phyloP scores from a whole-genome alignment of 1,140 invertebrate genomes.

The Chymomyza costata region DNA sequence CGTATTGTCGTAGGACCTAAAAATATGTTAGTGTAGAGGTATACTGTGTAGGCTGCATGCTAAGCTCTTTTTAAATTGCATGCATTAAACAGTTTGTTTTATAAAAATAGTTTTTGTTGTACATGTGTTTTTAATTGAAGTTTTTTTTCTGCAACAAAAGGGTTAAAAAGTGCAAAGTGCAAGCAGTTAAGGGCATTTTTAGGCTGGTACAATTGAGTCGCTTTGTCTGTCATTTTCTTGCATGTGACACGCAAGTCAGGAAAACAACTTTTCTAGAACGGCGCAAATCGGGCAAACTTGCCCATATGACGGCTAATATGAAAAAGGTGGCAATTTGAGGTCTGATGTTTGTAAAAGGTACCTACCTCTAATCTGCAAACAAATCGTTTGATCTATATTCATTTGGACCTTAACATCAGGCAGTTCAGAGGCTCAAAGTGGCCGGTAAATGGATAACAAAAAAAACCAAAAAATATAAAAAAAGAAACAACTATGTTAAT shows the following conservation, averaged over 20 bases:
- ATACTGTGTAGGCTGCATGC: too few relatives aligned
- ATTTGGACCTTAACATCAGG: too few relatives aligned
- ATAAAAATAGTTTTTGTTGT: constrained; percentile 35
- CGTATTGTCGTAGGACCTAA: too few relatives aligned
- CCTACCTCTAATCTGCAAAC: constrained; percentile 67
- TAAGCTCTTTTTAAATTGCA: constrained; percentile 54
- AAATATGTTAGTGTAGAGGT: too few relatives aligned
- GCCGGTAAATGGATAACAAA: too few relatives aligned
- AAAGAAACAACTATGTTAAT: too few relatives aligned
- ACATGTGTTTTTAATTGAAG: constrained; percentile 56
- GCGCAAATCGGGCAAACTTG: not conserved
- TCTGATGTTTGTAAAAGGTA: constrained; percentile 47
- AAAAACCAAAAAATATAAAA: too few relatives aligned
- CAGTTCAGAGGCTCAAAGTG: too few relatives aligned
- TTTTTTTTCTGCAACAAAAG: constrained; percentile 48
- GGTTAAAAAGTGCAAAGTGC: constrained; percentile 54
- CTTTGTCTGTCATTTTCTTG: constrained; percentile 56
- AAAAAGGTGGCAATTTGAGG: constrained; percentile 15
- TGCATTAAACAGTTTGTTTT: constrained; percentile 45
- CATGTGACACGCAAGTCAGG: constrained; percentile 56
- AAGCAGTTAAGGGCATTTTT: constrained; percentile 62
- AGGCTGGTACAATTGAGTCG: constrained; percentile 44
- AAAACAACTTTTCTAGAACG: constrained; percentile 36
- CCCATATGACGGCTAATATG: constrained; percentile 16
- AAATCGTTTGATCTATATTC: constrained; percentile 70